Percentiles rank a stretch among this genome's conserved stretches.
Evolutionary conservation across 2,113 vertebrate species (phyloP).

Genomic region (Pangasianodon gigas): DNA sequence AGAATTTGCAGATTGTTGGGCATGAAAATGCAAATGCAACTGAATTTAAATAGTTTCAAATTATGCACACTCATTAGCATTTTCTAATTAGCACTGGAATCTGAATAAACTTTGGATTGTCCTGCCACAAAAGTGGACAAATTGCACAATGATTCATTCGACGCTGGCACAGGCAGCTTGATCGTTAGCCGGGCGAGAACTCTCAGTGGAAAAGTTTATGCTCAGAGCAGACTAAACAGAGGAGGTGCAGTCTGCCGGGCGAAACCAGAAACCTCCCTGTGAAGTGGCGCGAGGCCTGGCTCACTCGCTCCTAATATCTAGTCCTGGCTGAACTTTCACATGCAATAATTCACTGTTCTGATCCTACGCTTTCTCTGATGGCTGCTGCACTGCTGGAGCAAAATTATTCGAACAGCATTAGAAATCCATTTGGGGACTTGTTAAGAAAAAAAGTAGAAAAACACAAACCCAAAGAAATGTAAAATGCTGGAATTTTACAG

Average conservation of each 20-base stretch:
- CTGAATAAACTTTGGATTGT: background rate
- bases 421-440: background rate
- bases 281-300: background rate
- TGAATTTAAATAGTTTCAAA: background rate
- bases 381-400: background rate
- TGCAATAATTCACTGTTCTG: background rate
- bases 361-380: background rate
- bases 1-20: too few species aligned
- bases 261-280: slow-evolving; percentile 19
- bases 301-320: background rate
- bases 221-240: slow-evolving; percentile 46
- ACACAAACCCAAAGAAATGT: background rate
- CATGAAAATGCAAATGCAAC: background rate
- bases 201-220: slow-evolving; percentile 39
- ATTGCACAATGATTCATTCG: background rate
- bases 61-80: background rate
- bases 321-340: slow-evolving; percentile 19
- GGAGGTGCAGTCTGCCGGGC: slow-evolving; percentile 28
- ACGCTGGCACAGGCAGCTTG: background rate
- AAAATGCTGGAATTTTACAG: background rate
- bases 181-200: background rate
- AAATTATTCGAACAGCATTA: background rate
- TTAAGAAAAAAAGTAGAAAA: background rate
- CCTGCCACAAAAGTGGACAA: background rate
- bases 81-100: background rate